A percentile compares a stretch with the other conserved stretches of the same genome.
Conservation (phyloP, 2,113 vertebrate species). For the Nothocercus nigrocapillus region DNA sequence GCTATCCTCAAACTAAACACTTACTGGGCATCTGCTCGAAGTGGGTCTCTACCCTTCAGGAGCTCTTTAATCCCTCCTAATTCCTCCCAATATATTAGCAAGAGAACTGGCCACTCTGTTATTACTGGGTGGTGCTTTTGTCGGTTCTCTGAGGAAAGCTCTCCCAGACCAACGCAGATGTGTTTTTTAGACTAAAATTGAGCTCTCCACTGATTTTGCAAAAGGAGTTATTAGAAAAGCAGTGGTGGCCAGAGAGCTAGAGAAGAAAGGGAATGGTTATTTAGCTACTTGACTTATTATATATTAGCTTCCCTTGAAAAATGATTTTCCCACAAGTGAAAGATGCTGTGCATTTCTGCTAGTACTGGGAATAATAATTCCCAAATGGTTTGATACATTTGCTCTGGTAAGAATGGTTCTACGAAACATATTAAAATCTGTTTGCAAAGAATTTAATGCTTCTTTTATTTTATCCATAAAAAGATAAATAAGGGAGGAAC, state of each 20-base stretch:
- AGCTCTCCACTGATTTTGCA: not conserved
- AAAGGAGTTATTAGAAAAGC: not conserved
- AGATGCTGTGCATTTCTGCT: conserved; percentile 1
- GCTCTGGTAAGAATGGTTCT: conserved; percentile 37
- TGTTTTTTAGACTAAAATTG: not conserved
- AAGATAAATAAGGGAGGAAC: not conserved
- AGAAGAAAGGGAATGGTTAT: not conserved
- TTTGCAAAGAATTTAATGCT: not conserved
- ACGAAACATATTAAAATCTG: conserved; percentile 32
- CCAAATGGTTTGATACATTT: not conserved
- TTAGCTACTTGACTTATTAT: not conserved
- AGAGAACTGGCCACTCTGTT: not conserved
- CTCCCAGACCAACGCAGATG: not conserved
- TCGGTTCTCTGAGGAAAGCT: not conserved
- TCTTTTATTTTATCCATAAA: not conserved
- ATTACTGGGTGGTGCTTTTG: not conserved
- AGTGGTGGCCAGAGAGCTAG: not conserved
- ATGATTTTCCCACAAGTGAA: not conserved
- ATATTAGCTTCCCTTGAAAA: not conserved
- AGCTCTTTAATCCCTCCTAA: conserved; percentile 33
- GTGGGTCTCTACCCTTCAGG: conserved; percentile 21
- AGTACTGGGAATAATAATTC: not conserved
- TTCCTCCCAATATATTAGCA: not conserved
- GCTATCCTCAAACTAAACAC: conserved; percentile 26
- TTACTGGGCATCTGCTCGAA: conserved; percentile 21